Conservation (phyloP, 2,797 vertebrate species). For the Hemibagrus guttatus region DNA sequence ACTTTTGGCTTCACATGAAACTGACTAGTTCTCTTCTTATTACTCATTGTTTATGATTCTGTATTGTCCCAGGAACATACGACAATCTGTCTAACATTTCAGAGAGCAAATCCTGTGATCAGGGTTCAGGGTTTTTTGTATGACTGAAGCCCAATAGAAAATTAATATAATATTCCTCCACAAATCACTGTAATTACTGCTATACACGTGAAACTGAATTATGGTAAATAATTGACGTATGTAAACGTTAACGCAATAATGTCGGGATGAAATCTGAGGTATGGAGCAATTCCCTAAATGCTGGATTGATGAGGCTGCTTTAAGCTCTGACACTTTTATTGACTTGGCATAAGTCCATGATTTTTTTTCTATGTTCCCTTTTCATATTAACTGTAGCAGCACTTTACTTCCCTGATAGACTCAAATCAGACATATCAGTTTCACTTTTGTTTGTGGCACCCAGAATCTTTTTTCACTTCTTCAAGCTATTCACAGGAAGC, state of each 20-base stretch:
- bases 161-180: not conserved
- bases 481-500: constrained; percentile 35
- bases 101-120: not conserved
- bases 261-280: not conserved
- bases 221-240: constrained; percentile 15
- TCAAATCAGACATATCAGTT: constrained; percentile 44
- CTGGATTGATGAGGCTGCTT: constrained; percentile 21
- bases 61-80: constrained; percentile 22
- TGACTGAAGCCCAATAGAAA: not conserved
- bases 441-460: constrained; percentile 39
- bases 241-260: constrained; percentile 11
- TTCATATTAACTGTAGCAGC: constrained; percentile 21
- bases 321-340: constrained; percentile 34
- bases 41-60: constrained; percentile 46
- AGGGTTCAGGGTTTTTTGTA: not conserved
- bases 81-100: constrained; percentile 12
- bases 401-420: constrained; percentile 27
- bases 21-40: constrained; percentile 34
- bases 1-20: constrained; percentile 20
- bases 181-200: constrained; percentile 12
- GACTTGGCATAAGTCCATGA: constrained; percentile 31
- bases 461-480: constrained; percentile 35
- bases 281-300: constrained; percentile 33
- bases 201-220: constrained; percentile 6
- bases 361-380: constrained; percentile 31